Evolutionary conservation across 2,888 invertebrate species (phyloP).

Genomic region (Mesoligia furuncula): DNA sequence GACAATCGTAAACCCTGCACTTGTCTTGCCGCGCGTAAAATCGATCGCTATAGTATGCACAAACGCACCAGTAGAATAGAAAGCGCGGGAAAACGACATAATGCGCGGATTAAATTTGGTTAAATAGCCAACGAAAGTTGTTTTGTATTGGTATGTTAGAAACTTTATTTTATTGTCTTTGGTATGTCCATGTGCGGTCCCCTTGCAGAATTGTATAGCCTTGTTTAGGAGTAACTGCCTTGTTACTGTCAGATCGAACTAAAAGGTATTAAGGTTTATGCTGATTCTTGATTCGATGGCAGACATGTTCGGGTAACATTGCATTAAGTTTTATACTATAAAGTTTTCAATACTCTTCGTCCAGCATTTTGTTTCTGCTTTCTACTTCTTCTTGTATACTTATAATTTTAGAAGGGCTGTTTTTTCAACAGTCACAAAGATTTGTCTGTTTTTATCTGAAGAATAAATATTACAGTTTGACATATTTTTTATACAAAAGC

Average conservation of each 20-base stretch:
- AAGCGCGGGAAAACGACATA: conserved; percentile 74
- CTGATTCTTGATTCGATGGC: neutral
- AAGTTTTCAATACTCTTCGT: neutral
- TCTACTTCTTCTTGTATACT: neutral
- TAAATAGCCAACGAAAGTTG: conserved; percentile 73
- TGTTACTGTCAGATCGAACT: conserved; percentile 16
- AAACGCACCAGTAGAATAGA: conserved; percentile 70
- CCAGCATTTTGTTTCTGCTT: neutral
- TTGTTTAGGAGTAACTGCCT: conserved; percentile 18
- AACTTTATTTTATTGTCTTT: conserved; percentile 60
- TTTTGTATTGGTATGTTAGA: conserved; percentile 61
- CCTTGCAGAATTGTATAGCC: conserved; percentile 30
- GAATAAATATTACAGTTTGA: neutral
- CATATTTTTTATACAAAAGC: neutral
- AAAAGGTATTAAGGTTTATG: conserved; percentile 5
- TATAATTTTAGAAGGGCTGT: neutral
- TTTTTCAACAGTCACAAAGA: neutral
- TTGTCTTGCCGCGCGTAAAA: conserved; percentile 46
- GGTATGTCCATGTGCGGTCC: conserved; percentile 34
- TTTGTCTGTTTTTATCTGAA: neutral
- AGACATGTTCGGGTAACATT: neutral
- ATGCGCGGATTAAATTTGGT: conserved; percentile 73
- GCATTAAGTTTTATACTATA: neutral
- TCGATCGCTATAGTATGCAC: conserved; percentile 63
- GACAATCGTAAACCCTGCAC: conserved; percentile 3